Percentiles rank a stretch among this genome's conserved stretches.
These are phyloP conservation scores for Probosciger aterrimus DNA, from an alignment of 2,113 vertebrate species.

Conservation along the genomic window DNA sequence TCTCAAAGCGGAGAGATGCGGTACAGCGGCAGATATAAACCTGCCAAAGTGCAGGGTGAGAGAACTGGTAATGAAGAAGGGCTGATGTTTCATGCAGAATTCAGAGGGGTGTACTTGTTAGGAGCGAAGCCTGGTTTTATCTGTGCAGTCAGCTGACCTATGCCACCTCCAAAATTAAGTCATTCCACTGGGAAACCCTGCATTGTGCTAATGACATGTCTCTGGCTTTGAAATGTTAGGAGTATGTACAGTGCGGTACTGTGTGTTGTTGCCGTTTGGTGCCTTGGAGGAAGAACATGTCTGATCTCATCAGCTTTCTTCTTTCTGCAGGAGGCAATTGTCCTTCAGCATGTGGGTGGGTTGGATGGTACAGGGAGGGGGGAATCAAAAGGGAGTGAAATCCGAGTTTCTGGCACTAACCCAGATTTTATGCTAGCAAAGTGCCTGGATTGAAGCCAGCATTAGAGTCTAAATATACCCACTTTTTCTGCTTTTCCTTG, in stretches of 20 bases:
- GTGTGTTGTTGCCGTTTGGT: background rate
- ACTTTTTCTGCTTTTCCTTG: background rate
- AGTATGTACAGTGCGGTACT: background rate
- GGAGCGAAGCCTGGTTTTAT: background rate
- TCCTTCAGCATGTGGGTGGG: background rate
- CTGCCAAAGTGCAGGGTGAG: background rate
- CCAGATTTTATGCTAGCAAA: constrained; percentile 9
- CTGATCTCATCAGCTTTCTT: background rate
- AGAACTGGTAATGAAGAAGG: background rate
- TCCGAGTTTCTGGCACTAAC: background rate
- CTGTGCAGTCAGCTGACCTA: background rate
- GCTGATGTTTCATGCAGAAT: background rate
- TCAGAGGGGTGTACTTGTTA: background rate
- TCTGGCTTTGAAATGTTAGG: background rate
- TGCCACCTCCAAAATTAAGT: background rate
- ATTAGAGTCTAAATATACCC: background rate
- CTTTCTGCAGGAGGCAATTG: constrained; percentile 23
- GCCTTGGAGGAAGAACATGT: background rate
- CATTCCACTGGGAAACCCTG: background rate
- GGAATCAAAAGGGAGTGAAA: constrained; percentile 6
- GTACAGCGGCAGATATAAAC: background rate
- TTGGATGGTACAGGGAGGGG: background rate
- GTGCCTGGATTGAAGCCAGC: constrained; percentile 16
- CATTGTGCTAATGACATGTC: background rate
- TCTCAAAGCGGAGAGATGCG: background rate